These are phyloP conservation scores for Lineus longissimus DNA, from an alignment of 1,140 invertebrate species.

Conservation along the genomic window DNA sequence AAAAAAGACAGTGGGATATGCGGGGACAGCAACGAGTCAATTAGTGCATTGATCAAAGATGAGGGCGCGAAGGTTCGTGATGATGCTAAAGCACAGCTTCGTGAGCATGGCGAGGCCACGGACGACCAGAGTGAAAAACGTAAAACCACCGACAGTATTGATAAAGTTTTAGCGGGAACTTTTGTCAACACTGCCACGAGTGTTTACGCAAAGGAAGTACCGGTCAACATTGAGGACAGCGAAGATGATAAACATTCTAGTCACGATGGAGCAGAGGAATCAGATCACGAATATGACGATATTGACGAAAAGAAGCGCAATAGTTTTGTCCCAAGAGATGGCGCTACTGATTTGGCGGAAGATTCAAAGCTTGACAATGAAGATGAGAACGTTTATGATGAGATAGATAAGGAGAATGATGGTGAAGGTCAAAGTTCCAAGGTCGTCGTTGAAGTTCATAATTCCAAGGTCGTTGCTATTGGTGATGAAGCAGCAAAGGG, in stretches of 20 bases:
- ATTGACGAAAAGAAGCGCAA: background rate
- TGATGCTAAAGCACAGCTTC: no score
- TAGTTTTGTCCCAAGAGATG: background rate
- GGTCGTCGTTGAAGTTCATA: background rate
- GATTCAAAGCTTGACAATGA: background rate
- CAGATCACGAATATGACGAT: background rate
- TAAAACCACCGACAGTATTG: no score
- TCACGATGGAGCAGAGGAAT: background rate
- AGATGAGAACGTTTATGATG: background rate
- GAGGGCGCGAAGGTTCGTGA: no score
- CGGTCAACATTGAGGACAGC: background rate
- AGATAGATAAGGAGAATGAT: conserved; percentile 4
- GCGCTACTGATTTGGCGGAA: background rate
- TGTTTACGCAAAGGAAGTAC: background rate
- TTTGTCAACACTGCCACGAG: background rate
- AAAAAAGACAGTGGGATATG: no score
- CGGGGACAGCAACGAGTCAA: no score
- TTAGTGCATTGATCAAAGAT: no score
- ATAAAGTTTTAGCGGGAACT: no score
- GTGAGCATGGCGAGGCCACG: no score
- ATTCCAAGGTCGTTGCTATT: background rate
- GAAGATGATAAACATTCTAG: background rate
- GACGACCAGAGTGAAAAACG: no score
- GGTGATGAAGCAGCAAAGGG: background rate
- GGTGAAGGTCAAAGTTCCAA: background rate